Evolutionary conservation across 1,140 invertebrate species (phyloP).

Genomic region (Calliopsis andreniformis): DNA sequence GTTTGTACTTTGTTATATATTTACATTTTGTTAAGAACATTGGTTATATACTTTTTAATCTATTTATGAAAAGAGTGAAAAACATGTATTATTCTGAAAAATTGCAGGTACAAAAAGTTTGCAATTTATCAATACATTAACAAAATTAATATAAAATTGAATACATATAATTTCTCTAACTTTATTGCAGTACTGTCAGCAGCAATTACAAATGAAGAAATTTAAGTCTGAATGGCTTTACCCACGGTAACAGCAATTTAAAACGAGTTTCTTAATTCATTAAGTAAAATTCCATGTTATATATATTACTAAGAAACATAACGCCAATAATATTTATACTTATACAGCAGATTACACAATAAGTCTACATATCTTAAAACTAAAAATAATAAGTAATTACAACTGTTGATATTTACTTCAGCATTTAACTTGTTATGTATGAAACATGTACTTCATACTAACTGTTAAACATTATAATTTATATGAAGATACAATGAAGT

Average conservation of each 20-base stretch:
- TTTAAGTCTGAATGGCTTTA: constrained; percentile 4
- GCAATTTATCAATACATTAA: constrained; percentile 11
- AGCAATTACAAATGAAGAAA: constrained; percentile 16
- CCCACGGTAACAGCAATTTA: neutral
- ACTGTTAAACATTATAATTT: neutral
- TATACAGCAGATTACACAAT: constrained; percentile 7
- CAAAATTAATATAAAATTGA: constrained; percentile 11
- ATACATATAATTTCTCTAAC: constrained; percentile 3
- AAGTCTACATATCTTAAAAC: constrained; percentile 21
- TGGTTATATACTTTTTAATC: constrained; percentile 11
- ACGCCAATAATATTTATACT: no score
- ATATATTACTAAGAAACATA: neutral
- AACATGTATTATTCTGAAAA: constrained; percentile 3
- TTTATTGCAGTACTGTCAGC: neutral
- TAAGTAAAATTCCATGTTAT: neutral
- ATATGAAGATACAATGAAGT: constrained; percentile 16
- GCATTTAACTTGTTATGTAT: constrained; percentile 4
- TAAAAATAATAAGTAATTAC: constrained; percentile 1
- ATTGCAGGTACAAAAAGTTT: constrained; percentile 17
- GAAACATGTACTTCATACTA: constrained; percentile 7
- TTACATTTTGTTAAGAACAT: constrained; percentile 27
- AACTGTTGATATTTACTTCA: constrained; percentile 12
- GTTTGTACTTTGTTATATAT: constrained; percentile 16
- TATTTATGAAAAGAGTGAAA: constrained; percentile 14
- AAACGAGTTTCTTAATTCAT: neutral